Percentiles rank a stretch among this genome's conserved stretches.
phyloP scores from a whole-genome alignment of 2,888 invertebrate genomes.

The Coelopa pilipes region DNA sequence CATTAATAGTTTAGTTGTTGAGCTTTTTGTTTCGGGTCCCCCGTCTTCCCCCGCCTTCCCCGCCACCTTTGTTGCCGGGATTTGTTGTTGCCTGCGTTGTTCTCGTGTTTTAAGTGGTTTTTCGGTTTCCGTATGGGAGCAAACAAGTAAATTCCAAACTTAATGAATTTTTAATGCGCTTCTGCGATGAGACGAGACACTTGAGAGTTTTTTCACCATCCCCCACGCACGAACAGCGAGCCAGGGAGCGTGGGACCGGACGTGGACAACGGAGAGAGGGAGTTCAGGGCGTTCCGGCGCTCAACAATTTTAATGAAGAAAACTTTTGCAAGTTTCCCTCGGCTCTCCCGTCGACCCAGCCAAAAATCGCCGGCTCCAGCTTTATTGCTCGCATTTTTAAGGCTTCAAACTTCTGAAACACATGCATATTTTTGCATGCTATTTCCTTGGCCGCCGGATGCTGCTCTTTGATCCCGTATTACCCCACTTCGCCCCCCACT shows the following conservation, averaged over 20 bases:
- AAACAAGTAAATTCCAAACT: conserved; percentile 62
- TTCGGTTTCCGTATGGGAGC: conserved; percentile 45
- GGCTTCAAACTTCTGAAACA: conserved; percentile 20
- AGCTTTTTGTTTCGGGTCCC: conserved; percentile 42
- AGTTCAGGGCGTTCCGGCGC: conserved; percentile 32
- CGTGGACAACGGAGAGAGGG: no score
- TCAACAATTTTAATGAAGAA: conserved; percentile 60
- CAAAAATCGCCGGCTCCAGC: conserved; percentile 13
- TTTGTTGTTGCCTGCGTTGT: conserved; percentile 36
- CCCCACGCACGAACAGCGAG: conserved; percentile 9
- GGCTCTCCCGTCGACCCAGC: background rate
- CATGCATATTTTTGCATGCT: conserved; percentile 6
- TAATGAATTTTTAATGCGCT: conserved; percentile 66
- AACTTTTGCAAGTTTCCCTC: conserved; percentile 39
- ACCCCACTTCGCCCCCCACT: no score
- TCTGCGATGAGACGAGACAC: conserved; percentile 51
- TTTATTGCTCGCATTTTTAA: conserved; percentile 27
- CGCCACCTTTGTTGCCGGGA: conserved; percentile 10
- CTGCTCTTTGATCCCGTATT: no score
- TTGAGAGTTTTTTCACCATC: conserved; percentile 13
- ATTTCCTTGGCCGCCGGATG: conserved; percentile 33
- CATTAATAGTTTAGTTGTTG: conserved; percentile 55
- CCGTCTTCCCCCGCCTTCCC: no score
- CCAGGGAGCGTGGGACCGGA: conserved; percentile 2
- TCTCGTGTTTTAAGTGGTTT: conserved; percentile 49